phyloP scores from a whole-genome alignment of 1,140 invertebrate genomes.

The Ctenoplectra terminalis region DNA sequence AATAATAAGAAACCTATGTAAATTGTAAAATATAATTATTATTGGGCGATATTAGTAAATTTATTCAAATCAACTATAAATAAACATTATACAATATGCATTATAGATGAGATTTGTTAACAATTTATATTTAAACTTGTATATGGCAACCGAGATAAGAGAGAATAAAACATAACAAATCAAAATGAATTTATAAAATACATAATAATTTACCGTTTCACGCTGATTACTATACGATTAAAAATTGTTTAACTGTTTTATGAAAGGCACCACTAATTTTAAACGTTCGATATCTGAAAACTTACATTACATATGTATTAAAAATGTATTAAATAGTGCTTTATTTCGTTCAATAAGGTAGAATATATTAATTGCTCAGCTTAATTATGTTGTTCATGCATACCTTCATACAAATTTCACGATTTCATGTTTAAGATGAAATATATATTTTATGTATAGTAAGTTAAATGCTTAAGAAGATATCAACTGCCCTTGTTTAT shows the following conservation, averaged over 20 bases:
- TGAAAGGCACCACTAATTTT: conserved; percentile 25
- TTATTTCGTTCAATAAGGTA: neutral
- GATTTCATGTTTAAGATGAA: neutral
- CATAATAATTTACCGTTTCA: conserved; percentile 6
- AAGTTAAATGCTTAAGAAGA: conserved; percentile 14
- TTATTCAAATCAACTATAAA: conserved; percentile 51
- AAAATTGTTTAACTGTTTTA: conserved; percentile 25
- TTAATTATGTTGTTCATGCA: conserved; percentile 22
- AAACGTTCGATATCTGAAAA: neutral
- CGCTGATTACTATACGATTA: conserved; percentile 26
- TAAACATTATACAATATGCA: conserved; percentile 26
- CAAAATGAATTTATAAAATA: conserved; percentile 3
- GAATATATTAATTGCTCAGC: neutral
- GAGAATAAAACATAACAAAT: conserved; percentile 14
- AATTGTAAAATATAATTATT: neutral
- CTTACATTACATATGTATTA: conserved; percentile 13
- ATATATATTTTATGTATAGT: neutral
- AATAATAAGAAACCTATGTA: neutral
- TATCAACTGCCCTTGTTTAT: conserved; percentile 21
- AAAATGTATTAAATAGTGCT: conserved; percentile 31
- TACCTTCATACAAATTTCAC: conserved; percentile 22
- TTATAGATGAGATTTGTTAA: conserved; percentile 10
- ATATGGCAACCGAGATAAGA: conserved; percentile 20
- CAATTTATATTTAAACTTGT: neutral
- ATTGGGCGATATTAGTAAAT: conserved; percentile 45